Conservation (phyloP, 2,888 invertebrate genomes). For the Biston betularia region DNA sequence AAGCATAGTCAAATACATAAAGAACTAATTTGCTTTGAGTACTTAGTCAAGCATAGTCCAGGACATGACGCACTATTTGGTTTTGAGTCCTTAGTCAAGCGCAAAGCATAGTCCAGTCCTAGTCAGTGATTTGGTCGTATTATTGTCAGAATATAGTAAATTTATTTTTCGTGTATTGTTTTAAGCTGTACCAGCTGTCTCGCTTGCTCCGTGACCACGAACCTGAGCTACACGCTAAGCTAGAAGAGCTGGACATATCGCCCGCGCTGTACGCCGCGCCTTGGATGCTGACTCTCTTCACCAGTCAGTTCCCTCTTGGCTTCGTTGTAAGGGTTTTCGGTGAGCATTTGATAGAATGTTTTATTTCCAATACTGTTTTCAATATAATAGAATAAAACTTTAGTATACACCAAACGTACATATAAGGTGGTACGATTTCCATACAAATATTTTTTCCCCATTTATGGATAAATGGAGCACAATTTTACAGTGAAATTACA, state of each 20-base stretch:
- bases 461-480: no score
- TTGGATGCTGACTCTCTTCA: constrained; percentile 98
- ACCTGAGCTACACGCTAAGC: constrained; percentile 94
- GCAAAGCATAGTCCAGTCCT: no score
- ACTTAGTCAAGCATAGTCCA: no score
- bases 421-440: no score
- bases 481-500: no score
- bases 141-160: not conserved
- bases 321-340: constrained; percentile 98
- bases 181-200: constrained; percentile 96
- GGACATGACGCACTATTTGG: no score
- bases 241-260: constrained; percentile 95
- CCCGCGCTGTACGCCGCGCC: constrained; percentile 98
- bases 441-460: no score
- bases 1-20: no score
- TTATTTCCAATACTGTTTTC: no score
- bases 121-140: not conserved
- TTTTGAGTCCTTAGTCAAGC: no score
- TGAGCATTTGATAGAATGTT: constrained; percentile 65
- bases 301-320: constrained; percentile 98
- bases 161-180: constrained; percentile 5
- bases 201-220: constrained; percentile 95
- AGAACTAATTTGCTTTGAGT: not conserved
- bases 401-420: no score
- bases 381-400: no score